Evolutionary conservation across 2,888 invertebrate species (phyloP).

Genomic region (Disparrhopalites patrizii): DNA sequence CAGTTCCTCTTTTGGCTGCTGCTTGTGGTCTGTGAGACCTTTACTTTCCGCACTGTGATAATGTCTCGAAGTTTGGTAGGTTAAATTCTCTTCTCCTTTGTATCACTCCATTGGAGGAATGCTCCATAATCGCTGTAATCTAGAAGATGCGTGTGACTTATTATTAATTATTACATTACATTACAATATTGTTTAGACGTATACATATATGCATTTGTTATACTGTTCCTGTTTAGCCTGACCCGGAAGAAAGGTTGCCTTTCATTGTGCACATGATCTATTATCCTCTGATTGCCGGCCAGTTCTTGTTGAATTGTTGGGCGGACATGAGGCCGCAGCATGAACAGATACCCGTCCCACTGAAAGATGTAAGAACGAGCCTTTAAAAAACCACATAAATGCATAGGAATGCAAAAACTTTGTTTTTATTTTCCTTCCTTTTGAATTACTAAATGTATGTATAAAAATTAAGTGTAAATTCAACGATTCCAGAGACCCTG

Average conservation of each 20-base stretch:
- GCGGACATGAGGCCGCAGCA: conserved; percentile 60
- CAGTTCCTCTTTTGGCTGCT: conserved; percentile 89
- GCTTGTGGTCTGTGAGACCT: conserved; percentile 65
- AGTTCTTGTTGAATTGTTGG: conserved; percentile 75
- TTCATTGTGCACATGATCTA: conserved; percentile 71
- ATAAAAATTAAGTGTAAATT: conserved; percentile 25
- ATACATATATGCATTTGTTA: neutral
- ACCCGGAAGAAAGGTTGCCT: neutral
- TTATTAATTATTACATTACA: too few relatives aligned
- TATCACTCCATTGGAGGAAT: too few relatives aligned
- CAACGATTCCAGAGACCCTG: conserved; percentile 69
- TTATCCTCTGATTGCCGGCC: conserved; percentile 64
- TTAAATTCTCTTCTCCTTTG: too few relatives aligned
- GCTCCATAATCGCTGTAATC: too few relatives aligned
- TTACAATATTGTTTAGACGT: too few relatives aligned
- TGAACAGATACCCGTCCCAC: neutral
- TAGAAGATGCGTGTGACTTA: too few relatives aligned
- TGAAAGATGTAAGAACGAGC: neutral
- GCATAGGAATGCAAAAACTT: too few relatives aligned
- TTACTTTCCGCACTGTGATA: conserved; percentile 64
- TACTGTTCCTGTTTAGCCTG: neutral
- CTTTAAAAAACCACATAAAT: neutral
- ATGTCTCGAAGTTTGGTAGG: conserved; percentile 11
- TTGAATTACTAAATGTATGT: neutral
- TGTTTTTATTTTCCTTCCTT: too few relatives aligned